Percentiles rank a stretch among this genome's conserved stretches.
phyloP scores from a whole-genome alignment of 2,888 invertebrate genomes.

The Andrena dorsata region DNA sequence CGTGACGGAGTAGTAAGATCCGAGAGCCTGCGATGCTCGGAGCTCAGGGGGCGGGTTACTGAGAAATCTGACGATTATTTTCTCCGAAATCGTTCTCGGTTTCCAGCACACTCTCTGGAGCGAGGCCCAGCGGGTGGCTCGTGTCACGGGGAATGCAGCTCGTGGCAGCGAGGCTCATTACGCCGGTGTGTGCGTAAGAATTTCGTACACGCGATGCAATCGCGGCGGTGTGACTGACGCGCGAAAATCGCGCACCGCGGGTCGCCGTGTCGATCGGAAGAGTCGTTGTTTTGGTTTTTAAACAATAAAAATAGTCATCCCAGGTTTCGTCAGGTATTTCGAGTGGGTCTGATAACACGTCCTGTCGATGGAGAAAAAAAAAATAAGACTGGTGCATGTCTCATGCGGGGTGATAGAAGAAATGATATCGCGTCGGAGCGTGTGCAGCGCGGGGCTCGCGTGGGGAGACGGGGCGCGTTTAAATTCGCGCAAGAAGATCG shows the following conservation, averaged over 20 bases:
- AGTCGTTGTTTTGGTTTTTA: conserved; percentile 10
- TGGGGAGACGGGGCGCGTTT: conserved; percentile 20
- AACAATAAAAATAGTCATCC: neutral
- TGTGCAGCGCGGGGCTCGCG: neutral
- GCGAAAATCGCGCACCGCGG: conserved; percentile 18
- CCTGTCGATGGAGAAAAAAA: neutral
- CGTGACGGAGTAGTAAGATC: neutral
- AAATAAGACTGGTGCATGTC: neutral
- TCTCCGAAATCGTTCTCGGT: conserved; percentile 62
- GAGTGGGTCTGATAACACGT: too few species aligned
- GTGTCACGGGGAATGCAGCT: conserved; percentile 72
- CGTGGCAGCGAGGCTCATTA: conserved; percentile 76
- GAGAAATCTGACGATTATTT: conserved; percentile 61
- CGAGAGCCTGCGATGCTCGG: neutral
- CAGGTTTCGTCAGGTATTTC: neutral
- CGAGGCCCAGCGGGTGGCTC: conserved; percentile 70
- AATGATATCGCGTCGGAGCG: neutral
- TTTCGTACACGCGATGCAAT: conserved; percentile 76
- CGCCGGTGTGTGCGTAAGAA: conserved; percentile 77
- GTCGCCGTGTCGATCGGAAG: conserved; percentile 25
- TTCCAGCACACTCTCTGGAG: conserved; percentile 57
- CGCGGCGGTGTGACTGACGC: conserved; percentile 60
- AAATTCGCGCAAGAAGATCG: conserved; percentile 56
- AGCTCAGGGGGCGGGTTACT: conserved; percentile 33
- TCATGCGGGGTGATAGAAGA: neutral